Evolutionary conservation across 2,113 vertebrate species (phyloP).

Genomic region (Nycticebus coucang): DNA sequence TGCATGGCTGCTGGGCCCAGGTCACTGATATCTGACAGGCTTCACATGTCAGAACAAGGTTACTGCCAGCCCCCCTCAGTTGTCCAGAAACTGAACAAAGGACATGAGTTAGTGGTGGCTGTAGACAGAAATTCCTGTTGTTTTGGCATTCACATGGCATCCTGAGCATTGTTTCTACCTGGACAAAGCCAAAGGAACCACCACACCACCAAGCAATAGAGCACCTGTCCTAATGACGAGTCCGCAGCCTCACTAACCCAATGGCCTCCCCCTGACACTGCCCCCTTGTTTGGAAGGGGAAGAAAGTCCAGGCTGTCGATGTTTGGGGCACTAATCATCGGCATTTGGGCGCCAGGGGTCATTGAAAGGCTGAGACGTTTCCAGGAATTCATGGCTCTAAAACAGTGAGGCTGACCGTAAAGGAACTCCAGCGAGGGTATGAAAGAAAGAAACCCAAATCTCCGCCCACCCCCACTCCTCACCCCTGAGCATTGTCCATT

Average conservation of each 20-base stretch:
- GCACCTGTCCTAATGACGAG: fast-evolving
- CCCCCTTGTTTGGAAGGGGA: slow-evolving; percentile 27
- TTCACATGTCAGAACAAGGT: background rate
- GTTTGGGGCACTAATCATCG: slow-evolving; percentile 65
- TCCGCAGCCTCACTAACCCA: fast-evolving
- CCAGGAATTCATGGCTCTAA: slow-evolving; percentile 70
- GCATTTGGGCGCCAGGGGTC: slow-evolving; percentile 59
- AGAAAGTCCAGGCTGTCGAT: slow-evolving; percentile 47
- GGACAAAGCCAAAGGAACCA: fast-evolving
- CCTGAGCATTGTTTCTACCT: background rate
- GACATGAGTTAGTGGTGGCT: background rate
- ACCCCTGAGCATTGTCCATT: background rate
- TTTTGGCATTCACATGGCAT: background rate
- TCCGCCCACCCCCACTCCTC: background rate
- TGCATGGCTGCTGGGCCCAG: background rate
- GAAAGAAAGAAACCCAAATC: slow-evolving; percentile 56
- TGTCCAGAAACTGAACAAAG: background rate
- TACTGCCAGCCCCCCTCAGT: background rate
- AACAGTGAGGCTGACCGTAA: slow-evolving; percentile 56
- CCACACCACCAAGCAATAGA: background rate
- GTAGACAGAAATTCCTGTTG: background rate
- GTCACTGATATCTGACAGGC: background rate
- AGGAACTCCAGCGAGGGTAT: slow-evolving; percentile 42
- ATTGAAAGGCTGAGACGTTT: slow-evolving; percentile 57
- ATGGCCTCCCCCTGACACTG: background rate